Evolutionary conservation across 1,140 invertebrate species (phyloP).

Genomic region (Homarus americanus): DNA sequence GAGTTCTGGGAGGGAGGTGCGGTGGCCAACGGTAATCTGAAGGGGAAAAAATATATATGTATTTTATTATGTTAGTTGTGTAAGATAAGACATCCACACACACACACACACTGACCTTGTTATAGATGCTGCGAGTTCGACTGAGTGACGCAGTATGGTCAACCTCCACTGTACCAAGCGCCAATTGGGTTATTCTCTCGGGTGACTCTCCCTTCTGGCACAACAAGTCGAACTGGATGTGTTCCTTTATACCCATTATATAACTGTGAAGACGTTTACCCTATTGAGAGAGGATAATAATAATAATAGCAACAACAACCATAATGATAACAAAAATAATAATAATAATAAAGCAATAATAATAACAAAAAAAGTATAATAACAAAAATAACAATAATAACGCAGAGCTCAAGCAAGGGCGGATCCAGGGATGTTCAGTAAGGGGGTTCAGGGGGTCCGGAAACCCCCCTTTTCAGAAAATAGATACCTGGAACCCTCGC

Average conservation of each 20-base stretch:
- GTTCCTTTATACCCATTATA: neutral
- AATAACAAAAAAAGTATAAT: too few relatives aligned
- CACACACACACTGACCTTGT: neutral
- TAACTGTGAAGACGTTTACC: neutral
- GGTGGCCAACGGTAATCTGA: neutral
- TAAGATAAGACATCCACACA: too few relatives aligned
- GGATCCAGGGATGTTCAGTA: too few relatives aligned
- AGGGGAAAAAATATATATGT: neutral
- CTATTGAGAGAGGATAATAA: neutral
- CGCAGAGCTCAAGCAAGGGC: too few relatives aligned
- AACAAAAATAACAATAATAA: too few relatives aligned
- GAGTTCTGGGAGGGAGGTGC: neutral
- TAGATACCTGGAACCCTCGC: too few relatives aligned
- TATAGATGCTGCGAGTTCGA: neutral
- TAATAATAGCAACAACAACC: too few relatives aligned
- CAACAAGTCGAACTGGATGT: conserved; percentile 18
- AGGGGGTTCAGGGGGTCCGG: too few relatives aligned
- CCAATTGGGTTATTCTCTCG: neutral
- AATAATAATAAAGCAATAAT: too few relatives aligned
- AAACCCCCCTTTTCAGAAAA: too few relatives aligned
- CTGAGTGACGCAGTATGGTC: neutral
- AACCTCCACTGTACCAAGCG: neutral
- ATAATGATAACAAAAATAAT: too few relatives aligned
- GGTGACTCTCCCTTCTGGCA: neutral
- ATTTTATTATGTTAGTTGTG: too few relatives aligned